These are phyloP conservation scores for Alligator mississippiensis DNA, from an alignment of 2,113 vertebrate genomes.

Conservation along the genomic window DNA sequence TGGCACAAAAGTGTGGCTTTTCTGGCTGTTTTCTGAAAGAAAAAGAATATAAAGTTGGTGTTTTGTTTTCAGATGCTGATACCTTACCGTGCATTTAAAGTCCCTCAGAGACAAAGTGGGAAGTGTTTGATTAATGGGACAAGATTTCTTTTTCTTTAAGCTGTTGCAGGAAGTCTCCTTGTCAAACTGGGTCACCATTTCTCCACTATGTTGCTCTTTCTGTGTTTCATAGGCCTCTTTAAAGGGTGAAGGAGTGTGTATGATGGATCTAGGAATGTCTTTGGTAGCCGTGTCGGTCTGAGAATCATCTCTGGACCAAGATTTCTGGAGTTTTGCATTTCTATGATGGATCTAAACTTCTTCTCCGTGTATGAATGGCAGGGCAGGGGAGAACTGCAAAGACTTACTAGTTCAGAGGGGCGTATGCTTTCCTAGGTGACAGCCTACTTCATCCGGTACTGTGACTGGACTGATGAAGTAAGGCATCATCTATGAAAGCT, in stretches of 20 bases:
- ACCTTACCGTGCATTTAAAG: background rate
- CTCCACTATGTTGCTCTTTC: background rate
- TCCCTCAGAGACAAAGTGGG: background rate
- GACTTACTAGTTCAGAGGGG: too few relatives aligned
- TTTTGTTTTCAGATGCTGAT: background rate
- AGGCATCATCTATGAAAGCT: too few relatives aligned
- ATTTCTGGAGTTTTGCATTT: too few relatives aligned
- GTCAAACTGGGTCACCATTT: background rate
- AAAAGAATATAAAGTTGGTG: background rate
- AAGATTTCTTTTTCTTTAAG: rapidly evolving
- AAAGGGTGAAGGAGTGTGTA: background rate
- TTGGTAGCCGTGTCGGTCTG: too few relatives aligned
- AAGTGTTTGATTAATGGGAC: background rate
- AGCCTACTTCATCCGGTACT: too few relatives aligned
- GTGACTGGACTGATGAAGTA: too few relatives aligned
- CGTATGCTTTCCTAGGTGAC: too few relatives aligned
- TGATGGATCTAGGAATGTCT: too few relatives aligned
- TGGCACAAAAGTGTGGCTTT: background rate
- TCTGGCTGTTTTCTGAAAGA: background rate
- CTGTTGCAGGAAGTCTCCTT: background rate
- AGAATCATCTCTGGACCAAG: too few relatives aligned
- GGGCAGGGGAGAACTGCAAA: too few relatives aligned
- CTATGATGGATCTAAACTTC: too few relatives aligned
- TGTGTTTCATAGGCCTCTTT: background rate
- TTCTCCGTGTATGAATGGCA: too few relatives aligned